phyloP scores from a whole-genome alignment of 2,888 invertebrate genomes.

The Drosophila yooni region DNA sequence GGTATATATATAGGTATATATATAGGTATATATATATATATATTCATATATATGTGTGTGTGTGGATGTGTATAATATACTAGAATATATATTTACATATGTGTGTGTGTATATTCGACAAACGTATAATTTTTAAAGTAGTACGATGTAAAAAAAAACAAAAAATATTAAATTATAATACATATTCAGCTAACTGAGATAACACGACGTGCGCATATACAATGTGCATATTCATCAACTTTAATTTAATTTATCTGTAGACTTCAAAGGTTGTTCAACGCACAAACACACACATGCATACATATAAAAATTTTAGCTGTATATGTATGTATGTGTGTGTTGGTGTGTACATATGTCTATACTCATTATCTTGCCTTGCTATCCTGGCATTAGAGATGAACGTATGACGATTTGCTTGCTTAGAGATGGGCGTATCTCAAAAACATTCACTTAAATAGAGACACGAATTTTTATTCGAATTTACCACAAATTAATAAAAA shows the following conservation, averaged over 20 bases:
- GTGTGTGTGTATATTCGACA: constrained; percentile 7
- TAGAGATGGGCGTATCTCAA: background rate
- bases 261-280: constrained; percentile 1
- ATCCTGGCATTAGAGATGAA: background rate
- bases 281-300: background rate
- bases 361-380: background rate
- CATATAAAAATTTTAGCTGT: background rate
- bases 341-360: background rate
- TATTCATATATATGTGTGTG: background rate
- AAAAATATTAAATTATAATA: background rate
- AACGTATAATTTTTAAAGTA: background rate
- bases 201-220: background rate
- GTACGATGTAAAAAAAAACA: background rate
- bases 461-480: background rate
- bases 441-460: background rate
- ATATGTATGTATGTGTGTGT: background rate
- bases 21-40: background rate
- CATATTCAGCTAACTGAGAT: background rate
- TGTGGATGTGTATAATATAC: background rate
- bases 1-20: too few relatives aligned
- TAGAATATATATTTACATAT: constrained; percentile 14
- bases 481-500: background rate
- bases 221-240: background rate
- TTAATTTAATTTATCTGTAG: constrained; percentile 11
- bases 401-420: background rate